Evolutionary conservation across 2,888 invertebrate species (phyloP).

Genomic region (Oeneis ivallda): DNA sequence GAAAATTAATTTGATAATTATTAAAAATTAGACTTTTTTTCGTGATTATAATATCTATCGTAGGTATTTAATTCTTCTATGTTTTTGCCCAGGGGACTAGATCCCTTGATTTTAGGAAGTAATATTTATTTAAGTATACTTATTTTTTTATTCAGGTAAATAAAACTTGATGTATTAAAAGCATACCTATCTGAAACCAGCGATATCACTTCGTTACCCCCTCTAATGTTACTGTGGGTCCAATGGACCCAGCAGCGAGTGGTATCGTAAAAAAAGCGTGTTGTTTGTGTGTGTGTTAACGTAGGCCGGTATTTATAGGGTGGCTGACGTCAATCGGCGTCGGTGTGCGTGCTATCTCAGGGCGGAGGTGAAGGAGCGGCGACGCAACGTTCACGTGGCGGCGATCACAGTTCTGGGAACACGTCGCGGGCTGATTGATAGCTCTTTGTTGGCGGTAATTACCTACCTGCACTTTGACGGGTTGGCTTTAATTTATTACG

Average conservation of each 20-base stretch:
- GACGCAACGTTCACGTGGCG: slow-evolving; percentile 64
- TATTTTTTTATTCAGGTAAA: no score
- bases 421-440: slow-evolving; percentile 61
- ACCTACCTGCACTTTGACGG: slow-evolving; percentile 21
- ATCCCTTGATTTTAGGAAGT: no score
- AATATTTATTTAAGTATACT: no score
- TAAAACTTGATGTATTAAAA: no score
- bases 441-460: slow-evolving; percentile 61
- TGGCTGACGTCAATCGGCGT: slow-evolving; percentile 35
- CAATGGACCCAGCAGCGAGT: background rate
- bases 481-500: background rate
- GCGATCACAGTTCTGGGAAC: slow-evolving; percentile 56
- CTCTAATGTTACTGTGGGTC: slow-evolving; percentile 3
- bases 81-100: no score
- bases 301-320: slow-evolving; percentile 23
- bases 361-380: slow-evolving; percentile 70
- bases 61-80: no score
- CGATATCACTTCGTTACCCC: no score
- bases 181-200: no score
- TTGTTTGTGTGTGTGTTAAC: background rate
- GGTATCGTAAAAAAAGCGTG: background rate
- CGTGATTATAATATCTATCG: no score
- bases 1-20: no score
- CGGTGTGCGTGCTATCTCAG: slow-evolving; percentile 57
- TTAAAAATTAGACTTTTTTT: no score